phyloP scores from a whole-genome alignment of 2,113 vertebrate species.

The Anguilla rostrata region DNA sequence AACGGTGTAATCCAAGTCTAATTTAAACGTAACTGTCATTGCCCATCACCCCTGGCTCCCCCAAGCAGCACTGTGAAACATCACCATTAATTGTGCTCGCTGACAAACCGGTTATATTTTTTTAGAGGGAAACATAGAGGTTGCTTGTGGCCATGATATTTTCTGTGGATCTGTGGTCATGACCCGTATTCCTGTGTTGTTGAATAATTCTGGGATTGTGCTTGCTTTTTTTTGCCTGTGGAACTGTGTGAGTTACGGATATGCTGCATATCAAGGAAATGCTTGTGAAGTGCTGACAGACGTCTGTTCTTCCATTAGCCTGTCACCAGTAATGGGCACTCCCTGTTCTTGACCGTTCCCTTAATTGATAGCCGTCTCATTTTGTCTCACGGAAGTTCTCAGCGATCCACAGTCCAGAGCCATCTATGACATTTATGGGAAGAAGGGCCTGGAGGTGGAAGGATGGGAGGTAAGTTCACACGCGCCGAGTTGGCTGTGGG shows the following conservation, averaged over 20 bases:
- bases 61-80: background rate
- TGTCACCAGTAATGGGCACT: background rate
- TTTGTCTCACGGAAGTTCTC: conserved; percentile 73
- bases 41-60: background rate
- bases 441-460: conserved; percentile 95
- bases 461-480: conserved; percentile 90
- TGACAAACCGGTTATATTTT: too few relatives aligned
- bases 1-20: background rate
- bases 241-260: background rate
- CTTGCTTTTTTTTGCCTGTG: background rate
- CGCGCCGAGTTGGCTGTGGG: background rate
- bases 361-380: background rate
- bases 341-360: background rate
- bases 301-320: background rate
- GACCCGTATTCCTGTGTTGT: background rate
- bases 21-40: background rate
- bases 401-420: conserved; percentile 92
- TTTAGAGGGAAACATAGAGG: too few relatives aligned
- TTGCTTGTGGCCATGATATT: background rate
- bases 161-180: background rate
- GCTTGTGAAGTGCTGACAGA: background rate
- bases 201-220: background rate
- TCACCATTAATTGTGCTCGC: background rate
- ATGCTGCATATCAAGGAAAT: background rate
- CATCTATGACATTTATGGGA: conserved; percentile 97